A percentile compares a stretch with the other conserved stretches of the same genome.
Conservation (phyloP, 2,888 invertebrate species). For the Lepidocyrtinus sp. region DNA sequence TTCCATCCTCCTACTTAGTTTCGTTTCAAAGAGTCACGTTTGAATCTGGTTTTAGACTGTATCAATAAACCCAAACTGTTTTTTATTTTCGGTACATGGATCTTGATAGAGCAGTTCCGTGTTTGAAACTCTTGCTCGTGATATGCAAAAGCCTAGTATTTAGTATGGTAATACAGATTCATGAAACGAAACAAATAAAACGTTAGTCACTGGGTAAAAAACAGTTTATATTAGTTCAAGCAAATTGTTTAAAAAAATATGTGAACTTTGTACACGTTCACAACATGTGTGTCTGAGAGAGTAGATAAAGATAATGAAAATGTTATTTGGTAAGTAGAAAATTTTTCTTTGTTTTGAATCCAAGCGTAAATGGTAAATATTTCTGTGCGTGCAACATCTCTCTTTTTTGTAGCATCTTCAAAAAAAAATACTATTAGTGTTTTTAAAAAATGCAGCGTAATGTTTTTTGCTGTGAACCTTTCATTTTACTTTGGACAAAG, state of each 20-base stretch:
- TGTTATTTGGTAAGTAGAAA: neutral
- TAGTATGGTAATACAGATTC: constrained; percentile 3
- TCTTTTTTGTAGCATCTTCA: neutral
- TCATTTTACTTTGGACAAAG: neutral
- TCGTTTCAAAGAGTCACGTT: neutral
- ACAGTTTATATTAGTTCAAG: constrained; percentile 9
- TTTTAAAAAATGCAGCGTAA: constrained; percentile 16
- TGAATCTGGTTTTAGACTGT: neutral
- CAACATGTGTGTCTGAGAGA: neutral
- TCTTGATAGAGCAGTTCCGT: constrained; percentile 3
- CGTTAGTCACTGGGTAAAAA: neutral
- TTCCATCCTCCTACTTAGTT: no score
- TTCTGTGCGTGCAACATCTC: constrained; percentile 1
- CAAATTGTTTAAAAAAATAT: neutral
- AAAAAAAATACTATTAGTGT: neutral
- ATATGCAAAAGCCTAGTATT: no score
- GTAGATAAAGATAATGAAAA: neutral
- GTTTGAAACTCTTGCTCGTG: constrained; percentile 2
- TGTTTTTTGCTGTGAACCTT: neutral
- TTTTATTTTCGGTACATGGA: constrained; percentile 1
- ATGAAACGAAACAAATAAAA: neutral
- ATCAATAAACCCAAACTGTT: neutral
- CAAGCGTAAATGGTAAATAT: no score
- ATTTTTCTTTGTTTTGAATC: constrained; percentile 8
- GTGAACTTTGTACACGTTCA: constrained; percentile 6